phyloP scores from a whole-genome alignment of 2,888 invertebrate species.

The Oscheius myriophilus region DNA sequence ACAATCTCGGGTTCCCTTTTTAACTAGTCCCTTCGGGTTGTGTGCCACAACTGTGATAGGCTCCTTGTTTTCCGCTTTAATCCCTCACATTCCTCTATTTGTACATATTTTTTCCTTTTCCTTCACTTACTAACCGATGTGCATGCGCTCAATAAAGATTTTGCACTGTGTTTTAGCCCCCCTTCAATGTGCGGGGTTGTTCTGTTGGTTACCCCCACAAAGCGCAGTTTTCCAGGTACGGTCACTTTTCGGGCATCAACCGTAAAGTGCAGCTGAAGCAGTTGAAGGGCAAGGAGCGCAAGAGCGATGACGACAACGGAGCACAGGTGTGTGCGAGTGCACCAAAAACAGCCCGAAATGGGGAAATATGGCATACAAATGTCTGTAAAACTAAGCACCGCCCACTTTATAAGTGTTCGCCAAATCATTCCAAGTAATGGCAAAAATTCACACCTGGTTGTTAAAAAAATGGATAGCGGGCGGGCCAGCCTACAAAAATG shows the following conservation, averaged over 20 bases:
- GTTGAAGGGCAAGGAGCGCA: slow-evolving; percentile 75
- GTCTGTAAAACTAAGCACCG: no score
- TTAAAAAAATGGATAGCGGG: no score
- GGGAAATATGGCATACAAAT: no score
- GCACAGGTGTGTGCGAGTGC: not conserved
- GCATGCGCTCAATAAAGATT: slow-evolving; percentile 23
- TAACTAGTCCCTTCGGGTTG: no score
- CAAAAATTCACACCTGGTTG: no score
- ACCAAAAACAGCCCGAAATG: no score
- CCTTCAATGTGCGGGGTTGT: not conserved
- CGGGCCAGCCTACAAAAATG: no score
- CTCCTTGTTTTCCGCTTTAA: no score
- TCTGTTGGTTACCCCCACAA: not conserved
- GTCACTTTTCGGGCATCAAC: slow-evolving; percentile 99
- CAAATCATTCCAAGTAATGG: no score
- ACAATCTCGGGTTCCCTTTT: no score
- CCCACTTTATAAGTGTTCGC: no score
- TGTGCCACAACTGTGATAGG: no score
- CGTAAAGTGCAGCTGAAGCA: slow-evolving; percentile 99
- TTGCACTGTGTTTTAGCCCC: not conserved
- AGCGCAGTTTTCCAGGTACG: slow-evolving; percentile 81
- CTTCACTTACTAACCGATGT: slow-evolving; percentile 3
- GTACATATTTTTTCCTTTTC: not conserved
- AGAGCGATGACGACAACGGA: slow-evolving; percentile 15
- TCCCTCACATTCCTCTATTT: not conserved